These are phyloP conservation scores for Prochilodus magdalenae DNA, from an alignment of 2,113 vertebrate genomes.

Conservation along the genomic window DNA sequence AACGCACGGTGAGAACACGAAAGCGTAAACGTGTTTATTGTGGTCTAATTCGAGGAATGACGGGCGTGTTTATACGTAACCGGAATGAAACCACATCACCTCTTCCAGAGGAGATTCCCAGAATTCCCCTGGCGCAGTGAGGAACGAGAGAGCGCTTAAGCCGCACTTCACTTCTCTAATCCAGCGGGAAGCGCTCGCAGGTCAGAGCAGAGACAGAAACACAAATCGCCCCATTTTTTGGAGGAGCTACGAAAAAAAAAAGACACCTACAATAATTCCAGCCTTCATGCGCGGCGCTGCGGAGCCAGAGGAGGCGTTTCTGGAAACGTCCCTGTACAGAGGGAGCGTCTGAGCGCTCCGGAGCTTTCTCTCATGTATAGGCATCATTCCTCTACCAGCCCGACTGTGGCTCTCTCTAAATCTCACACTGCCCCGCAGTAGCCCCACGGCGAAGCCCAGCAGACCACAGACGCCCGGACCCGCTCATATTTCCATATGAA, in stretches of 20 bases:
- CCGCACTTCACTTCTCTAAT: neutral
- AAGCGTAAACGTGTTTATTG: no score
- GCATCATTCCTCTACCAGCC: constrained; percentile 60
- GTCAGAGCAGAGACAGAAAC: constrained; percentile 29
- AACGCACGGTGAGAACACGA: neutral
- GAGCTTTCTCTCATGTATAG: constrained; percentile 59
- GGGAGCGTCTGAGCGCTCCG: constrained; percentile 61
- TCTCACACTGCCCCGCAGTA: neutral
- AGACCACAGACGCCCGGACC: constrained; percentile 59
- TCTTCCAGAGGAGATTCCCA: no score
- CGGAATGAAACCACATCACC: neutral
- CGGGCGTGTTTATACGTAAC: neutral
- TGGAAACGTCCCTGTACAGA: constrained; percentile 48
- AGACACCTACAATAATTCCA: neutral
- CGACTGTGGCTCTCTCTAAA: constrained; percentile 45
- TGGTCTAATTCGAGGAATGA: neutral
- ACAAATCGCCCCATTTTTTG: neutral
- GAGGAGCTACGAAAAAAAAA: neutral
- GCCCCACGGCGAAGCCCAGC: constrained; percentile 56
- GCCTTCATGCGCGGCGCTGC: neutral
- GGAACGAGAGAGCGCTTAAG: no score
- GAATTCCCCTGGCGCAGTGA: no score
- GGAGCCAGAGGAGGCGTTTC: neutral
- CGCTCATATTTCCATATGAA: constrained; percentile 63
- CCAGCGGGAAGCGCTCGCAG: neutral